Conservation (phyloP, 2,888 invertebrate species). For the Perizoma affinitatum region DNA sequence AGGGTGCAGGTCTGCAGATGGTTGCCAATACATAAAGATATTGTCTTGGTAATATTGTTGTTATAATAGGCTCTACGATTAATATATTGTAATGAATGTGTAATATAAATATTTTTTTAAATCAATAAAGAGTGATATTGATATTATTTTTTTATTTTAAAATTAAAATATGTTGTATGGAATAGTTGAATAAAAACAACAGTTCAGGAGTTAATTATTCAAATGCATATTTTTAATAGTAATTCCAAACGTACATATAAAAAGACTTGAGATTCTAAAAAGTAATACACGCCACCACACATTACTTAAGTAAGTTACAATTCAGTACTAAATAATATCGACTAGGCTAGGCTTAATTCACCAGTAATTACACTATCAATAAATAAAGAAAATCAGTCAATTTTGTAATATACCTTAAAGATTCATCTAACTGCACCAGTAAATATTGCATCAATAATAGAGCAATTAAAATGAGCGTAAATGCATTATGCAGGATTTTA, state of each 20-base stretch:
- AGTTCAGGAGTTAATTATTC: constrained; percentile 15
- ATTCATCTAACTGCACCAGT: too few relatives aligned
- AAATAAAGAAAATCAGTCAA: constrained; percentile 31
- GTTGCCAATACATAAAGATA: constrained; percentile 56
- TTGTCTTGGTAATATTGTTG: constrained; percentile 70
- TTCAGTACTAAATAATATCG: constrained; percentile 23
- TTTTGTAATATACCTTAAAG: constrained; percentile 2
- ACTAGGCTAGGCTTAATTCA: constrained; percentile 24
- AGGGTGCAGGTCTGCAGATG: constrained; percentile 25
- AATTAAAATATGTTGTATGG: background rate
- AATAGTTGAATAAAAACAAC: constrained; percentile 12
- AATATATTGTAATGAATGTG: constrained; percentile 71
- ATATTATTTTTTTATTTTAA: constrained; percentile 51
- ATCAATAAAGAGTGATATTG: constrained; percentile 83
- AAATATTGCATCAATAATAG: too few relatives aligned
- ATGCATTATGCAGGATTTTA: too few relatives aligned
- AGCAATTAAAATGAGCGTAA: too few relatives aligned
- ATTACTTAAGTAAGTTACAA: background rate
- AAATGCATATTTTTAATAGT: constrained; percentile 31
- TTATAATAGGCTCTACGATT: constrained; percentile 74
- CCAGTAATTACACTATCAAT: constrained; percentile 2
- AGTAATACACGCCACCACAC: constrained; percentile 30
- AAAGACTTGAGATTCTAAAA: constrained; percentile 50
- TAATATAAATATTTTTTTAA: constrained; percentile 84
- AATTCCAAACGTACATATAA: constrained; percentile 47